Conservation (phyloP, 2,888 invertebrate genomes). For the Oxyteleia sp. region DNA sequence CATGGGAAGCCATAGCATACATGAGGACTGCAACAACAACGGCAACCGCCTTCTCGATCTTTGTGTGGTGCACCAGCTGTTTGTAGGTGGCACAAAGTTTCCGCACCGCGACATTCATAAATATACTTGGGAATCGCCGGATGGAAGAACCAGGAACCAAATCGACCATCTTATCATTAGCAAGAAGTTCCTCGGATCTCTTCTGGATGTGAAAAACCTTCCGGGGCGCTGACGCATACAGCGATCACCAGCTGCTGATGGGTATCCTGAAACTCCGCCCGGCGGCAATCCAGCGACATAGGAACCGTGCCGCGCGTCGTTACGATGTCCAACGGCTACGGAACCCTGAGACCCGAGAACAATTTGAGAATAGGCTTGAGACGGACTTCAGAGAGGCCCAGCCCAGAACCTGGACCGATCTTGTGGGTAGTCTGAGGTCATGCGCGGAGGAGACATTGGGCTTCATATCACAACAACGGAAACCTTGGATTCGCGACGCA, state of each 20-base stretch:
- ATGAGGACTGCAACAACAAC: not conserved
- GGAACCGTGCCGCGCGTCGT: not conserved
- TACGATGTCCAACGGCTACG: not conserved
- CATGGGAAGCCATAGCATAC: not conserved
- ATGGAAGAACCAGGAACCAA: constrained; percentile 7
- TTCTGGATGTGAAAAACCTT: not conserved
- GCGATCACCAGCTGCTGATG: not conserved
- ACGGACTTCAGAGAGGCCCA: no score
- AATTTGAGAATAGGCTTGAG: no score
- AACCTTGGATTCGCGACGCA: constrained; percentile 43
- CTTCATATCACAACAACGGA: constrained; percentile 25
- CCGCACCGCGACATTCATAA: not conserved
- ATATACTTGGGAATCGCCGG: constrained; percentile 22
- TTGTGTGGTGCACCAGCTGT: not conserved
- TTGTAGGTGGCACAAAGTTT: not conserved
- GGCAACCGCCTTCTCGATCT: not conserved
- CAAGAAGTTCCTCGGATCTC: constrained; percentile 11
- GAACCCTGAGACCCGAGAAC: not conserved
- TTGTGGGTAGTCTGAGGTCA: not conserved
- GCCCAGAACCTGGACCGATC: not conserved
- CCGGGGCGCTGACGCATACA: no score
- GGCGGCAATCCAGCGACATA: not conserved
- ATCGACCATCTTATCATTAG: constrained; percentile 24
- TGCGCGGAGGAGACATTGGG: constrained; percentile 28
- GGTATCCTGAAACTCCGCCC: not conserved